Evolutionary conservation across 2,113 vertebrate genomes (phyloP).

Genomic region (Bubalus kerabau): DNA sequence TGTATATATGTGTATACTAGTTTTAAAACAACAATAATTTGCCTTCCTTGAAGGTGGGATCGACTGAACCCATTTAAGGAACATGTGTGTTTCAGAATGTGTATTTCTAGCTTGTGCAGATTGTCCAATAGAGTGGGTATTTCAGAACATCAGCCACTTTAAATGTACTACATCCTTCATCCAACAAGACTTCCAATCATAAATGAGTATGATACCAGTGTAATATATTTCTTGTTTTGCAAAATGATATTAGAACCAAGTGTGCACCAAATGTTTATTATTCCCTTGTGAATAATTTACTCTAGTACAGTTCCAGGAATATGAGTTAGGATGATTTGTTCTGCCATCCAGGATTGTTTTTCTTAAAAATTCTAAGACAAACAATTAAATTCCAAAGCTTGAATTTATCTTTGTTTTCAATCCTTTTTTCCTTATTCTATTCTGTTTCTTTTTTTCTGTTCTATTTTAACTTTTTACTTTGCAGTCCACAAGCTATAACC

Average conservation of each 20-base stretch:
- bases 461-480: neutral
- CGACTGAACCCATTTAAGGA: neutral
- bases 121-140: rapidly evolving
- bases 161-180: neutral
- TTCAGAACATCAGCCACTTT: neutral
- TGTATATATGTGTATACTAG: neutral
- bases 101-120: too few species aligned
- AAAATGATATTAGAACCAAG: neutral
- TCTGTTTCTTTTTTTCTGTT: neutral
- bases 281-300: conserved; percentile 4
- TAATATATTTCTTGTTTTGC: neutral
- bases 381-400: neutral
- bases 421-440: neutral
- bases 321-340: neutral
- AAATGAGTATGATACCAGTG: neutral
- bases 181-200: neutral
- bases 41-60: neutral
- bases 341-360: neutral
- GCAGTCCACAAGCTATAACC: neutral
- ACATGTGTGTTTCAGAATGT: neutral
- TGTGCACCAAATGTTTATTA: conserved; percentile 29
- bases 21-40: neutral
- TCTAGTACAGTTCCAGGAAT: neutral
- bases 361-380: neutral
- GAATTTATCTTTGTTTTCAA: neutral